Evolutionary conservation across 2,888 invertebrate genomes (phyloP).

Genomic region (Limnephilus marmoratus): DNA sequence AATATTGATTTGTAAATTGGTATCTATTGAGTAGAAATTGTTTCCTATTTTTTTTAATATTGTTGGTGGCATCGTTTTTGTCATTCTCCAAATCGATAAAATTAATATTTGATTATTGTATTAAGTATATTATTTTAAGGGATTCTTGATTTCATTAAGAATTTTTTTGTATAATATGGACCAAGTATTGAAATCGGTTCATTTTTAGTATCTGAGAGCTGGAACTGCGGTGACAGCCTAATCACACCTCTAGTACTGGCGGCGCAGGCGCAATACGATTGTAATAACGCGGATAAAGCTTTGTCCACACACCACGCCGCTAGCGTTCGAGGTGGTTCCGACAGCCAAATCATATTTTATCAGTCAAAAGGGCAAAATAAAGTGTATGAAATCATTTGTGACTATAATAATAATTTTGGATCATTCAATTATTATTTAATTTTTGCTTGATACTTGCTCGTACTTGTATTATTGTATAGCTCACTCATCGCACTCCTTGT

Average conservation of each 20-base stretch:
- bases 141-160: background rate
- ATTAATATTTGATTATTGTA: background rate
- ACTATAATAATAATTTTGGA: too few species aligned
- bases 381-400: too few species aligned
- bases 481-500: too few species aligned
- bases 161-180: background rate
- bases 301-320: too few species aligned
- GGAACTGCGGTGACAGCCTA: background rate
- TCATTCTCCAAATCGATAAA: background rate
- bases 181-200: background rate
- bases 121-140: background rate
- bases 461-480: too few species aligned
- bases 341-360: too few species aligned
- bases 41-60: background rate
- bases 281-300: too few species aligned
- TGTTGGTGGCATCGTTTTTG: background rate
- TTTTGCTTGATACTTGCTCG: too few species aligned
- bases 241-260: background rate
- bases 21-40: background rate
- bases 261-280: constrained; percentile 37
- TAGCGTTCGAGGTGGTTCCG: too few species aligned
- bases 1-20: background rate
- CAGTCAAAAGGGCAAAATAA: too few species aligned
- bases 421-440: too few species aligned
- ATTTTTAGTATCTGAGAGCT: background rate